Evolutionary conservation across 2,113 vertebrate species (phyloP), one percentile per base, ranked within the genome.

Genomic region (Zosterops borbonicus): DNA sequence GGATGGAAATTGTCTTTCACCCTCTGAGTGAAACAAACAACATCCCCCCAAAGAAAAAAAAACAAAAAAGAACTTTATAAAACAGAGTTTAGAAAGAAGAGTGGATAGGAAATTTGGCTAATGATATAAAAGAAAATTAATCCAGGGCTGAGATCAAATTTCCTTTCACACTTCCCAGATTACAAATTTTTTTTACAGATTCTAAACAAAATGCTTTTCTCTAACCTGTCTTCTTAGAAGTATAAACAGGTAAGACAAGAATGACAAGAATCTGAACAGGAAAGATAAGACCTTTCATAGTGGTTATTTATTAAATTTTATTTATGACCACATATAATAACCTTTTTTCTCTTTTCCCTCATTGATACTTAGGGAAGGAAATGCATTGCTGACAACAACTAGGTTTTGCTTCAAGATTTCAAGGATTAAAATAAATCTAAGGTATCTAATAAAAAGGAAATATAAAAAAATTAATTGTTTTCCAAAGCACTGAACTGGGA

Each of bases 1-100:
- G 93, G 85, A 94, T 95, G 96, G 94, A 96, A 98, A 98, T 85
- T 96, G 77, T 94, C 63, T 95, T 97, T 96, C 69, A 59, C 14
- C 8, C 64, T 88, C 59, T 46, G 64, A 79, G 83, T 94, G 88
- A 94, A 97, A 84, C 28, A 83, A 27, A 17, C 13, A 20, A 71
- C 22, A 3, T 6, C 14, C 17, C 6, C 5, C 6, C 4, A 35
- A 44, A 25, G 12, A 39, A 39, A 39, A 12, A 5, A 39, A 39
- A 12, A 5, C 9, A 29, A 29, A 13, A 4, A 55, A n/a, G n/a
- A 12, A 14, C 64, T 70, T 83, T 52, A 60, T 35, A 29, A 74
- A 90, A 39, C 4, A 62, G 20, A 41, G 19, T 74, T 94, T 90
- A 75, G 75, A 95, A 81, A 83, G 74, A 90, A 31, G 35, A 71